These are phyloP conservation scores for Stichopus chloronotus DNA, from an alignment of 35 echinoderm and acorn worm species.

Conservation along the genomic window DNA sequence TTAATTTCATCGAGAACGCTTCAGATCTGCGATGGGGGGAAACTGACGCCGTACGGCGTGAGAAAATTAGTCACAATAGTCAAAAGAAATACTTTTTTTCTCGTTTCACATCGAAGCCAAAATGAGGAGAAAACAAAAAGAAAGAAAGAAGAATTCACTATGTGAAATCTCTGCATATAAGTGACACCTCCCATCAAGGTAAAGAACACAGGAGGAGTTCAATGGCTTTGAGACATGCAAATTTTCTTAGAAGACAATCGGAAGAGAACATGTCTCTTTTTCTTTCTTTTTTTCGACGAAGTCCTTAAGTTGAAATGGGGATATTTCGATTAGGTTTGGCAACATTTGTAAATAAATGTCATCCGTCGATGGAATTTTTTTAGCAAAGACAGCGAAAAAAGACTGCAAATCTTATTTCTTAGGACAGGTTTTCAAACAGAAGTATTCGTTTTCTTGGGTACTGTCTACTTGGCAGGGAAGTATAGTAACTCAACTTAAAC, in stretches of 20 bases:
- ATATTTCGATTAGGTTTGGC: conserved; percentile 16
- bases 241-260: not conserved
- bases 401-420: conserved; percentile 17
- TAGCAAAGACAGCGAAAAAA: not conserved
- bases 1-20: no score
- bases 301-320: not conserved
- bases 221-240: conserved; percentile 1
- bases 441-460: not conserved
- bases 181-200: no score
- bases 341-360: conserved; percentile 26
- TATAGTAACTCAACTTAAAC: no score
- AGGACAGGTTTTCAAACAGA: not conserved
- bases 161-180: not conserved
- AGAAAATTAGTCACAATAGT: no score
- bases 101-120: not conserved
- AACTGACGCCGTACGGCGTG: no score
- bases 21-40: no score
- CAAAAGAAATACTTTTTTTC: not conserved
- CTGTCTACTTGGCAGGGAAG: no score
- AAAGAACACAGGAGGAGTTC: not conserved
- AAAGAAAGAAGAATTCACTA: not conserved
- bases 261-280: not conserved
- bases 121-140: not conserved
- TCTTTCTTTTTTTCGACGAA: not conserved
- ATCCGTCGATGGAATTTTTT: not conserved